Base-by-base conservation (phyloP, 2,113 vertebrate genomes). In the Thermophis baileyi region DNA sequence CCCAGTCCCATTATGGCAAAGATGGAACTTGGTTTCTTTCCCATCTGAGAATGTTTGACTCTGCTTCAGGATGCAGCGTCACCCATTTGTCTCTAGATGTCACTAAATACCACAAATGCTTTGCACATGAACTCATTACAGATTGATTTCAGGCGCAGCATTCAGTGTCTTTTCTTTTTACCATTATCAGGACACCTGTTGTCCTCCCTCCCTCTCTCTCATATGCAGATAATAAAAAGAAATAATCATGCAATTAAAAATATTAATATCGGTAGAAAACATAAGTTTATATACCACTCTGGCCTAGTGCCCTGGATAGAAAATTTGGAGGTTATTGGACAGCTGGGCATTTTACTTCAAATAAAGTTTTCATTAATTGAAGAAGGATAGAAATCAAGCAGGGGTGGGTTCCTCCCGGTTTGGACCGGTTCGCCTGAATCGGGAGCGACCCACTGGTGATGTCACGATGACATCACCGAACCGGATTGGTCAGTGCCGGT, bases 1-100 rank as follows among this genome's bases (percentile, higher is more conserved):
- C 24, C 46, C 86, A 50, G 27, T 49, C 47, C 22, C 25, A 87
- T 86, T 86, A 24, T 47, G 86, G 25, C 14, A 27, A 25, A 49
- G 25, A n/a, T n/a, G 30, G 46, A n/a, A 4, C 5, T 60, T 44
- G 40, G 10, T 27, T n/a, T 91, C 47, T 85, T 9, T 55, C 24
- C 87, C 16, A 10, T 27, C 12, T 8, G 6, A 24, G 20, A n/a
- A 47, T 0, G 3, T 1, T 5, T 0, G 47, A 3, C 44, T 5
- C 0, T 0, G 35, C 94, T 93, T 91, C 91, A 92, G 47, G 8
- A 1, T 97, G 97, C 57, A 97, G 25, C 96, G 60, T 94, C 94
- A 4, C 0, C 55, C 91, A 60, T 30, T 20, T 54, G 93, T 95
- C 97, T 95, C 96, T 97, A 97, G 97, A 96, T 97, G 97, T 97